A percentile compares a stretch with the other conserved stretches of the same genome.
phyloP scores from a whole-genome alignment of 92 coral and sea anemone species.

The Micromussa lordhowensis region DNA sequence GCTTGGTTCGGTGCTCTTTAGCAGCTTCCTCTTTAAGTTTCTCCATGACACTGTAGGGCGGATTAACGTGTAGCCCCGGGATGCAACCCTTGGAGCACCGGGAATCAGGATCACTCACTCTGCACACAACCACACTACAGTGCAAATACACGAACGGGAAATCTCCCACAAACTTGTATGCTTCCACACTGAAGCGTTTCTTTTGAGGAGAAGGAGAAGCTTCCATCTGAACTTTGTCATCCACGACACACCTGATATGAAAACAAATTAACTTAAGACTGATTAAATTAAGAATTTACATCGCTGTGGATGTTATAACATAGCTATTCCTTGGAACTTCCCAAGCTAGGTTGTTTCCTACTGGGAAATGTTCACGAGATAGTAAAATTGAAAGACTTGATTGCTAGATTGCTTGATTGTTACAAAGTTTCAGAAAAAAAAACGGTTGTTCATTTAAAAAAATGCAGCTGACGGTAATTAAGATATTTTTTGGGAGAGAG shows the following conservation, averaged over 20 bases:
- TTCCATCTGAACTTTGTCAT: constrained; percentile 72
- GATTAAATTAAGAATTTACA: background rate
- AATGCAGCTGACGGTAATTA: too few relatives aligned
- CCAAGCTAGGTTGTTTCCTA: too few relatives aligned
- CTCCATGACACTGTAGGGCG: constrained; percentile 47
- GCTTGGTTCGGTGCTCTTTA: constrained; percentile 36
- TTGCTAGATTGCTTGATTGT: too few relatives aligned
- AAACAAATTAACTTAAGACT: background rate
- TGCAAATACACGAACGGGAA: constrained; percentile 88
- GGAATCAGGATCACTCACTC: constrained; percentile 76
- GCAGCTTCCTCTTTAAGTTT: constrained; percentile 37
- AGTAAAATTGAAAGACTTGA: too few relatives aligned
- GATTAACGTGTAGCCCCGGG: constrained; percentile 66
- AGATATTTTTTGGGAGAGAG: too few relatives aligned
- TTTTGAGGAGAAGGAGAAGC: constrained; percentile 72
- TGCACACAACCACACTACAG: constrained; percentile 88
- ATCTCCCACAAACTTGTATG: constrained; percentile 84
- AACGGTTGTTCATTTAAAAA: too few relatives aligned
- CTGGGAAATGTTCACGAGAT: too few relatives aligned
- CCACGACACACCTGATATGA: constrained; percentile 69
- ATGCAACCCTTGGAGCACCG: constrained; percentile 87
- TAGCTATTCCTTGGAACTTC: too few relatives aligned
- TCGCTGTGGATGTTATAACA: background rate
- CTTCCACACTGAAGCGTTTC: constrained; percentile 84
- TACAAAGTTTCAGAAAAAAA: too few relatives aligned